These are phyloP conservation scores for Noctua janthe DNA, from an alignment of 2,888 invertebrate genomes.

Conservation along the genomic window DNA sequence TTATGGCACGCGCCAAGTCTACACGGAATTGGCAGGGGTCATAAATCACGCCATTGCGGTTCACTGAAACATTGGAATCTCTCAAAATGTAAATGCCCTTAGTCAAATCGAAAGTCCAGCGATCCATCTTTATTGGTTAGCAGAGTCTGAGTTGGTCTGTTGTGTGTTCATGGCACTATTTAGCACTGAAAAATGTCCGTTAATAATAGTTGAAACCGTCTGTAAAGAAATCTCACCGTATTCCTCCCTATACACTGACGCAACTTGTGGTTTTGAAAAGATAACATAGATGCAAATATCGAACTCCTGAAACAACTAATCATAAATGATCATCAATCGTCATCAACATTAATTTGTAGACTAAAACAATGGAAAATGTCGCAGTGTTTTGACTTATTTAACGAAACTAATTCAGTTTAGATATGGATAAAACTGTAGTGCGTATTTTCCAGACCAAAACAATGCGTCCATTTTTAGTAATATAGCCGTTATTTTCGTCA, in stretches of 20 bases:
- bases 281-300: background rate
- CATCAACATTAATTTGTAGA: background rate
- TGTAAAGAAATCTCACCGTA: background rate
- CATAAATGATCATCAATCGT: no score
- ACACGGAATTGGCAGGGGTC: conserved; percentile 57
- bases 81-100: conserved; percentile 48
- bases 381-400: background rate
- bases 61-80: conserved; percentile 55
- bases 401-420: background rate
- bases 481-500: no score
- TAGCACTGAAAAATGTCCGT: background rate
- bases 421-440: no score
- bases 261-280: background rate
- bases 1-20: conserved; percentile 52
- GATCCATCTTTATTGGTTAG: background rate
- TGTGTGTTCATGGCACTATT: background rate
- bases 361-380: no score
- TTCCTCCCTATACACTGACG: background rate
- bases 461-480: background rate
- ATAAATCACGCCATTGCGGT: conserved; percentile 59
- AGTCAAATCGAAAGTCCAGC: conserved; percentile 6
- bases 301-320: background rate
- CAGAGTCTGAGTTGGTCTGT: background rate
- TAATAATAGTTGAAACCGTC: background rate
- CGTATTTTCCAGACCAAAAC: background rate